These are phyloP conservation scores for Trichonephila clavata DNA, from an alignment of 1,140 invertebrate genomes.

Conservation along the genomic window DNA sequence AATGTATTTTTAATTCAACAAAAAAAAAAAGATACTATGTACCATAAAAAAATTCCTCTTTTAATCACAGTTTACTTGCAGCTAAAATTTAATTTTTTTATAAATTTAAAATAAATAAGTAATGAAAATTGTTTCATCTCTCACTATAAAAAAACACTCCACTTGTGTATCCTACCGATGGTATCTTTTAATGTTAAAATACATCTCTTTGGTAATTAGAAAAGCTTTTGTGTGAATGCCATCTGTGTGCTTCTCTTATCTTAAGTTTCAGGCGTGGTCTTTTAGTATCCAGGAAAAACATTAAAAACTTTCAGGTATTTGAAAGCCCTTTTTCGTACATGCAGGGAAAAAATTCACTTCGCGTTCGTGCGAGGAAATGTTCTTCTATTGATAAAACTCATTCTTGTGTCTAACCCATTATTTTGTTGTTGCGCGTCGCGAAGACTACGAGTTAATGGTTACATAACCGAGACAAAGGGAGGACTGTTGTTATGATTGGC, in stretches of 20 bases:
- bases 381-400: slow-evolving; percentile 46
- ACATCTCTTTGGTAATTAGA: background rate
- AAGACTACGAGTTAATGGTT: slow-evolving; percentile 53
- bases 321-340: background rate
- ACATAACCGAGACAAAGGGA: slow-evolving; percentile 43
- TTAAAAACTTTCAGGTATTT: slow-evolving; percentile 23
- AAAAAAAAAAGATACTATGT: background rate
- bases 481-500: slow-evolving; percentile 14
- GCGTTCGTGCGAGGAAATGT: slow-evolving; percentile 21
- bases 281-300: slow-evolving; percentile 48
- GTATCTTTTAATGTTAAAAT: background rate
- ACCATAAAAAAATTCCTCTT: no score
- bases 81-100: no score
- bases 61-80: no score
- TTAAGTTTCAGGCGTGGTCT: slow-evolving; percentile 40
- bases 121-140: no score
- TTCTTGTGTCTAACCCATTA: slow-evolving; percentile 22
- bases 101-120: no score
- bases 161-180: background rate
- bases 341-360: background rate
- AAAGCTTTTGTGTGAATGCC: slow-evolving; percentile 2
- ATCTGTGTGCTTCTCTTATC: background rate
- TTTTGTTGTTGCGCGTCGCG: slow-evolving; percentile 4
- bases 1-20: no score
- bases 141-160: background rate